A percentile compares a stretch with the other conserved stretches of the same genome.
These are phyloP conservation scores for Phymastichus coffea DNA, from an alignment of 1,140 invertebrate species.

Conservation along the genomic window DNA sequence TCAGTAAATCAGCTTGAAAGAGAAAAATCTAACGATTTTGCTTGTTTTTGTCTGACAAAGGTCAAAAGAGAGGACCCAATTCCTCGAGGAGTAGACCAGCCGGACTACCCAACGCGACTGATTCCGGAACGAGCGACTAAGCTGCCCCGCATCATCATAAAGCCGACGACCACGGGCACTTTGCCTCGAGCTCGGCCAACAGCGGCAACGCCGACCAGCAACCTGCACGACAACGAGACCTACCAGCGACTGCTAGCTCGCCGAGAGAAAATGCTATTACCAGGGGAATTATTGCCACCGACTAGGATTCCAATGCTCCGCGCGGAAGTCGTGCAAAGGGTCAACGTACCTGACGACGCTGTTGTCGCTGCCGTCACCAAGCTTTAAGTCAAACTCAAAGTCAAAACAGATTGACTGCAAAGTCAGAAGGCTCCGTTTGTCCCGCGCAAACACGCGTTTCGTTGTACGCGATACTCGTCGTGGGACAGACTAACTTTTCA, in stretches of 20 bases:
- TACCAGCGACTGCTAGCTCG: slow-evolving; percentile 21
- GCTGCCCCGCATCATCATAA: slow-evolving; percentile 57
- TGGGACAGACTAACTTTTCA: no score
- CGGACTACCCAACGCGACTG: neutral
- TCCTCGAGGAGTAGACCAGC: neutral
- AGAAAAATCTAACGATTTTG: no score
- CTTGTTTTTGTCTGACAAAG: neutral
- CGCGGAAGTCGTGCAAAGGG: neutral
- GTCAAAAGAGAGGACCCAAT: neutral
- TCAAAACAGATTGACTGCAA: neutral
- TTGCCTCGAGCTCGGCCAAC: neutral
- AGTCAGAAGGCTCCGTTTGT: no score
- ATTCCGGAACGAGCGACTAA: slow-evolving; percentile 24
- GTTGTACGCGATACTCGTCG: no score
- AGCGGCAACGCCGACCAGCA: neutral
- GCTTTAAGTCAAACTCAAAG: neutral
- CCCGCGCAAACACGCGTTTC: no score
- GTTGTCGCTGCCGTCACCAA: slow-evolving; percentile 8
- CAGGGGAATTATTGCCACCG: neutral
- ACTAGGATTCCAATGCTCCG: neutral
- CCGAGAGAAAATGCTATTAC: slow-evolving; percentile 18
- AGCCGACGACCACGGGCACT: slow-evolving; percentile 43
- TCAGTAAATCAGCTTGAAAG: no score
- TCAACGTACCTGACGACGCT: neutral
- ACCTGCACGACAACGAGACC: slow-evolving; percentile 18